Conservation (phyloP, 2,797 vertebrate species). For the Xerus rutilus region DNA sequence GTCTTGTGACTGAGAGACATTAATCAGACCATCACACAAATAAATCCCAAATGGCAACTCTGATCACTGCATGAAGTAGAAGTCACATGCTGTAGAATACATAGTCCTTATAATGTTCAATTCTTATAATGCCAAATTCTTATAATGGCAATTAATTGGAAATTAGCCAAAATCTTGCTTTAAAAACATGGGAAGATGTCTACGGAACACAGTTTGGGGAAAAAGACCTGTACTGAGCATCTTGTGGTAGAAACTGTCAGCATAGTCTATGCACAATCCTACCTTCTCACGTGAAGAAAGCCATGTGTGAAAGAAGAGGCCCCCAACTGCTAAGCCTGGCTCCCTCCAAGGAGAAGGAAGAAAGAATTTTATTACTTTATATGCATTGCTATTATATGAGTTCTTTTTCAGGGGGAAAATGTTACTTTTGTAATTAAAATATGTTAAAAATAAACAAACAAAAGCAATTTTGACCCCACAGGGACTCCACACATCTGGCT, state of each 20-base stretch:
- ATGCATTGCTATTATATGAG: not conserved
- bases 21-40: not conserved
- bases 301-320: not conserved
- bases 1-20: not conserved
- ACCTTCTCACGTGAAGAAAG: rapidly evolving
- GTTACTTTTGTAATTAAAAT: not conserved
- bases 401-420: not conserved
- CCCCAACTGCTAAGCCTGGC: not conserved
- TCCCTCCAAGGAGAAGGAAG: not conserved
- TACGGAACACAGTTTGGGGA: not conserved
- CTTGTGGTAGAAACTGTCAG: not conserved
- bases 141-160: not conserved
- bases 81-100: rapidly evolving
- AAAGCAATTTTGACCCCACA: not conserved
- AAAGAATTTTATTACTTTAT: not conserved
- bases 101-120: too few species aligned
- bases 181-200: not conserved
- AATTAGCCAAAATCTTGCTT: not conserved
- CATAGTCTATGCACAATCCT: not conserved
- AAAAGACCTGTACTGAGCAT: not conserved
- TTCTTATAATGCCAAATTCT: too few species aligned
- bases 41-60: not conserved
- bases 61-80: not conserved
- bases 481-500: not conserved
- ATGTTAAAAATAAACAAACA: not conserved